Evolutionary conservation across 2,113 vertebrate genomes (phyloP).

Genomic region (Asarcornis scutulata): DNA sequence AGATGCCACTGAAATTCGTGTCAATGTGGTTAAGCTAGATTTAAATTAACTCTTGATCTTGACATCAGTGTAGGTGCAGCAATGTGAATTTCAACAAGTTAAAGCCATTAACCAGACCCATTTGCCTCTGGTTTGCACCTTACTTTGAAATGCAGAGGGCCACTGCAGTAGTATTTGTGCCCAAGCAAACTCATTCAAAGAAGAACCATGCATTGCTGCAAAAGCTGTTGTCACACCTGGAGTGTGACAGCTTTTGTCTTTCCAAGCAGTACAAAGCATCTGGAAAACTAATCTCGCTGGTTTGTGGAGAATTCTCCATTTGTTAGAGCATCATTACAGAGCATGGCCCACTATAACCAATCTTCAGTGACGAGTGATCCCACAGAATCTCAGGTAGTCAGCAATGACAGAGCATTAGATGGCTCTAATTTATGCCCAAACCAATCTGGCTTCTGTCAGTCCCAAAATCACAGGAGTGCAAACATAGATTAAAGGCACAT

Average conservation of each 20-base stretch:
- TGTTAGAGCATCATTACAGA: background rate
- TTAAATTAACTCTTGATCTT: background rate
- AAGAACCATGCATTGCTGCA: background rate
- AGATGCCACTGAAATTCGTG: background rate
- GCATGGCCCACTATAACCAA: background rate
- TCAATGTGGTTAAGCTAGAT: background rate
- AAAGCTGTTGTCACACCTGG: background rate
- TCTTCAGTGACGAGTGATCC: background rate
- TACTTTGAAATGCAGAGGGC: background rate
- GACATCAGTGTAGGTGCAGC: background rate
- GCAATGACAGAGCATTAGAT: background rate
- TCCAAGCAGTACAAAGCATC: background rate
- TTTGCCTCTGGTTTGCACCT: background rate
- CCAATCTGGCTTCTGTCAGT: background rate
- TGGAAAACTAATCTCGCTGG: background rate
- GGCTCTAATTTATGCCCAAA: background rate
- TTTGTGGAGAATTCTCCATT: background rate
- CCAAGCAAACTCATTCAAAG: background rate
- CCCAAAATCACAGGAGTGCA: background rate
- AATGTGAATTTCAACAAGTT: background rate
- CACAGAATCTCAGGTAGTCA: background rate
- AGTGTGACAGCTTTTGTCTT: background rate
- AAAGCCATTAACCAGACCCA: background rate
- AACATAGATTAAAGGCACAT: background rate
- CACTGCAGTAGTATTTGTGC: background rate